Percentiles rank a stretch among this genome's conserved stretches.
phyloP scores from a whole-genome alignment of 2,888 invertebrate species.

The Trichogramma evanescens region DNA sequence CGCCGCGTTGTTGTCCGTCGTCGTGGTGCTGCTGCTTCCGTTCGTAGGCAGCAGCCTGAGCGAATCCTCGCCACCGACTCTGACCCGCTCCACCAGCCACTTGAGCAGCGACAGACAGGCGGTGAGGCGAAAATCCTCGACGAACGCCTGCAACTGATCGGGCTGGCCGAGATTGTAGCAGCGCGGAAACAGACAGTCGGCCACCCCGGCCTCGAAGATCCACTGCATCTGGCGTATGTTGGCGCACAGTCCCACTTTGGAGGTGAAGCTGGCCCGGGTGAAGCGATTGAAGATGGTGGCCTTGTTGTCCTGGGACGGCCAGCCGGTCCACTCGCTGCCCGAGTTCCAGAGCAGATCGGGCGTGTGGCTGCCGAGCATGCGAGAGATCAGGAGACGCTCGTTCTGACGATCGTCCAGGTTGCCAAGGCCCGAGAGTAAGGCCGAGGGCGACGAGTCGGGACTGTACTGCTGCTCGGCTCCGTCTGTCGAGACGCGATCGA shows the following conservation, averaged over 20 bases:
- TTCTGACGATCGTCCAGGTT: constrained; percentile 38
- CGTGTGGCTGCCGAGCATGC: constrained; percentile 70
- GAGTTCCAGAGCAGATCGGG: constrained; percentile 89
- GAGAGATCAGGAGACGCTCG: constrained; percentile 52
- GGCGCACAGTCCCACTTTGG: constrained; percentile 73
- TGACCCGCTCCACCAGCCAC: constrained; percentile 61
- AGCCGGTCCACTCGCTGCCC: constrained; percentile 73
- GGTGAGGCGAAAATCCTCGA: constrained; percentile 83
- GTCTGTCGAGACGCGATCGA: not conserved
- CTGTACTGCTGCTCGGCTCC: constrained; percentile 6
- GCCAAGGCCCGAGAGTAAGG: constrained; percentile 38
- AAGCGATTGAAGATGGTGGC: constrained; percentile 73
- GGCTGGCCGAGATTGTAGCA: constrained; percentile 78
- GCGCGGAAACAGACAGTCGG: constrained; percentile 76
- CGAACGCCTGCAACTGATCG: constrained; percentile 74
- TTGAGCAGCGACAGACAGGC: constrained; percentile 80
- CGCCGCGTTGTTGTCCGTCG: constrained; percentile 45
- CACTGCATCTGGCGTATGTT: constrained; percentile 77
- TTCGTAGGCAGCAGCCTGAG: not conserved
- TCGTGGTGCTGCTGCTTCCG: not conserved
- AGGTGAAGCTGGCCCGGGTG: constrained; percentile 80
- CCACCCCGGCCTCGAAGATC: constrained; percentile 75
- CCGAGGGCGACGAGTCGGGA: constrained; percentile 37
- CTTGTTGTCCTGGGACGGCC: constrained; percentile 55
- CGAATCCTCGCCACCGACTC: constrained; percentile 52